These are phyloP conservation scores for Poeciliopsis turrubarensis DNA, from an alignment of 2,113 vertebrate species.

Conservation along the genomic window DNA sequence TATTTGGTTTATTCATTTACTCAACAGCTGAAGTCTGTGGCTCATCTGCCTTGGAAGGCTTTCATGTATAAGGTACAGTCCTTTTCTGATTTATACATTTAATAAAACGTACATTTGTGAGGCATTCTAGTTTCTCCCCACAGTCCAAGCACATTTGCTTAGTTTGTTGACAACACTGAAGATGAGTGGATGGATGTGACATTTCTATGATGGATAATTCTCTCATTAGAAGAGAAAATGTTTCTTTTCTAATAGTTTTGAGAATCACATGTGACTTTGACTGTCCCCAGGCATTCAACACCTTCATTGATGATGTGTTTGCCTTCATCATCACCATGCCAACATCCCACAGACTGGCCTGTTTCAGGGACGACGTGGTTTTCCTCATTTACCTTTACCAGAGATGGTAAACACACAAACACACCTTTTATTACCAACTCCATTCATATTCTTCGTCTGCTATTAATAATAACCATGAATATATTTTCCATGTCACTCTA, in stretches of 20 bases:
- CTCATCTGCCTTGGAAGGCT: conserved; percentile 97
- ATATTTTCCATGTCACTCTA: background rate
- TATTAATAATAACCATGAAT: background rate
- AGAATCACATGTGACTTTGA: background rate
- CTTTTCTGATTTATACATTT: background rate
- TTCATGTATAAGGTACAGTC: conserved; percentile 95
- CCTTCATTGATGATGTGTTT: conserved; percentile 98
- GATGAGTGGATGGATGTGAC: too few relatives aligned
- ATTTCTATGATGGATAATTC: background rate
- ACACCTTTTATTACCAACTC: background rate
- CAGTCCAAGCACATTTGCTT: too few relatives aligned
- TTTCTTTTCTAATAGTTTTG: background rate
- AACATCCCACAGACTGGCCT: conserved; percentile 96
- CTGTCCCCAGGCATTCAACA: conserved; percentile 91
- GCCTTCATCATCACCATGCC: conserved; percentile 99
- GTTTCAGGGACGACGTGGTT: conserved; percentile 96
- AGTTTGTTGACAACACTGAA: background rate
- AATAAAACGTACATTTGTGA: background rate
- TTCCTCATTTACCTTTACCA: conserved; percentile 98
- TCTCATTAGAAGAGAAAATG: background rate
- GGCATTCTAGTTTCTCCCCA: background rate
- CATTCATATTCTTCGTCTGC: conserved; percentile 4
- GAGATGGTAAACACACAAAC: conserved; percentile 85
- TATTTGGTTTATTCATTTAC: conserved; percentile 46
- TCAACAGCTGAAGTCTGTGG: conserved; percentile 94